Evolutionary conservation across 2,888 invertebrate species (phyloP), one percentile per base, ranked within the genome.

Genomic region (Hydraecia micacea): DNA sequence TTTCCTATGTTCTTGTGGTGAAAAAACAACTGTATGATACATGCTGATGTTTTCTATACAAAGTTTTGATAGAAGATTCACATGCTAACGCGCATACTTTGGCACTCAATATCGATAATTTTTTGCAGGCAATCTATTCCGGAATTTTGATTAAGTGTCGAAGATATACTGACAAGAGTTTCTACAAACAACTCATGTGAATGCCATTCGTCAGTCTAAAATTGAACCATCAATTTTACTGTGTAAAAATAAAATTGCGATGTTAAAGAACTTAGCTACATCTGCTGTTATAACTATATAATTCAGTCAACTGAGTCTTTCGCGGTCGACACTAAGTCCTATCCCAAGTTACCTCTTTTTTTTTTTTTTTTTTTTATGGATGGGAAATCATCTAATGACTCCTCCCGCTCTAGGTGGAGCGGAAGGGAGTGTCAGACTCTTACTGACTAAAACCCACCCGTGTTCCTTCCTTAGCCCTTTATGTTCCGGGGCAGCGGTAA

Each of bases 111-210:
- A 71, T 63, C 46, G 15, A 63, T 36, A 15, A 0, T 80, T 84
- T 84, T 81, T 84, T 81, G 55, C 80, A 49, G 11, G 28, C 62
- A n/a, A 68, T 84, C 85, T 68, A 73, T 73, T 68, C 15, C 11
- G 28, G 81, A 73, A 13, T 81, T 32, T 85, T 80, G 73, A 81
- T 85, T 68, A 63, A 28, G 39, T 80, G 36, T 80, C 55, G 67
- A 81, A 11, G 84, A 55, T 83, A 1, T 79, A 36, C 58, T 63
- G 71, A 52, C 49, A 58, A 0, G 42, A 63, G 68, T 36, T 52
- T 71, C 72, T 63, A n/a, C n/a, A 80, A 63, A 42, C 25, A 68
- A 68, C 18, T 52, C 42, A 13, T 11, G 65, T 15, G 25, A 60
- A 70, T 79, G 79, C 84, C 84, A 66, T 80, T 58, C 49, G 15